Evolutionary conservation across 2,888 invertebrate genomes (phyloP).

Genomic region (Atrina japonica): DNA sequence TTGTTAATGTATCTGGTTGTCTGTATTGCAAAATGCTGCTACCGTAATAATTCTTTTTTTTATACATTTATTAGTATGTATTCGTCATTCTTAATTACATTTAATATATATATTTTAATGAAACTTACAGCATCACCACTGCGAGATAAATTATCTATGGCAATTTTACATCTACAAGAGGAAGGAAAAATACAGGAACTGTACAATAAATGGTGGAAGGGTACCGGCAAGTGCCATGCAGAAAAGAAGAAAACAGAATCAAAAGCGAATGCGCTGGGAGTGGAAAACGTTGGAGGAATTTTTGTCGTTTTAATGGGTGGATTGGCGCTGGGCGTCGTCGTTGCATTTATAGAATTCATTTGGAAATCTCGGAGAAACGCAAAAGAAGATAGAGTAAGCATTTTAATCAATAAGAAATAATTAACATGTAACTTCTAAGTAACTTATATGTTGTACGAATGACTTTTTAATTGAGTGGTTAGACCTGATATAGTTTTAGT

Average conservation of each 20-base stretch:
- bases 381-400: conserved; percentile 72
- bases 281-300: conserved; percentile 95
- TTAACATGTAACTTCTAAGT: too few relatives aligned
- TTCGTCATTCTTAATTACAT: too few relatives aligned
- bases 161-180: conserved; percentile 97
- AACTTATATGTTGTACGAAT: too few relatives aligned
- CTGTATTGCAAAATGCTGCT: too few relatives aligned
- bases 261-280: conserved; percentile 93
- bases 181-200: conserved; percentile 92
- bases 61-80: too few relatives aligned
- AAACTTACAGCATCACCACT: conserved; percentile 92
- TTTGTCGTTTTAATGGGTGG: conserved; percentile 98
- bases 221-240: conserved; percentile 80
- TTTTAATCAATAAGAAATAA: neutral
- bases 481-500: too few relatives aligned
- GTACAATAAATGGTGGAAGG: conserved; percentile 97
- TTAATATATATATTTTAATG: too few relatives aligned
- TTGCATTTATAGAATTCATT: conserved; percentile 93
- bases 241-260: conserved; percentile 89
- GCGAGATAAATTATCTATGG: conserved; percentile 98
- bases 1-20: too few relatives aligned
- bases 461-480: too few relatives aligned
- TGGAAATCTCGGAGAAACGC: conserved; percentile 77
- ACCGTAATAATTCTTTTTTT: too few relatives aligned
- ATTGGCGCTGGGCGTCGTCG: conserved; percentile 92